A percentile compares a stretch with the other conserved stretches of the same genome.
Conservation (phyloP, 2,113 vertebrate genomes). For the Grammatotria lemairii region DNA sequence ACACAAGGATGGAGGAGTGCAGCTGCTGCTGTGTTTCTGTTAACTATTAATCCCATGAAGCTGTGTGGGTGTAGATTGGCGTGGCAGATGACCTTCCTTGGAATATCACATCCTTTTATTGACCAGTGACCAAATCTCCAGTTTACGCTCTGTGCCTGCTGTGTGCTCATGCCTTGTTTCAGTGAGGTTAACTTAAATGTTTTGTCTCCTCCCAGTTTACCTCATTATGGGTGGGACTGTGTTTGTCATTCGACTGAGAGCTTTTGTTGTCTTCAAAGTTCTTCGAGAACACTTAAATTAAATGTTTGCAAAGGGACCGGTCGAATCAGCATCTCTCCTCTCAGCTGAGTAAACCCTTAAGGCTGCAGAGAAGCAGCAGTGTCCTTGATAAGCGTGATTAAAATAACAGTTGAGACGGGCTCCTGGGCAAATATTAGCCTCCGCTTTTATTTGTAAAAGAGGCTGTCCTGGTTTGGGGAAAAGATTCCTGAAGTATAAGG, state of each 20-base stretch:
- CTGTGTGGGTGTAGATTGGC: constrained; percentile 1
- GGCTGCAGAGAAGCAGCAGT: constrained; percentile 11
- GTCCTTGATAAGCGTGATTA: constrained; percentile 60
- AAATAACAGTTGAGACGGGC: constrained; percentile 27
- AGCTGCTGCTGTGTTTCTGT: constrained; percentile 40
- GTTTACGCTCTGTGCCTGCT: neutral
- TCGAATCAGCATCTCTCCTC: constrained; percentile 1
- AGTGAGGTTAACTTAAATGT: neutral
- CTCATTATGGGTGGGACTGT: neutral
- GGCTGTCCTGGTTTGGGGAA: constrained; percentile 28
- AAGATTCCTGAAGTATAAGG: neutral
- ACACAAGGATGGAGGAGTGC: neutral
- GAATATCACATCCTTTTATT: neutral
- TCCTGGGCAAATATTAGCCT: constrained; percentile 61
- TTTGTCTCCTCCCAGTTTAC: neutral
- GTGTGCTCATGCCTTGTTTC: neutral
- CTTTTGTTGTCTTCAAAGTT: neutral
- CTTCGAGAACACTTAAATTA: neutral
- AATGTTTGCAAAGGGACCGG: constrained; percentile 49
- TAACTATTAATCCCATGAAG: constrained; percentile 68
- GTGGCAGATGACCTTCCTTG: constrained; percentile 4
- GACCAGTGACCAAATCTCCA: neutral
- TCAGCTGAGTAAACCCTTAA: constrained; percentile 25
- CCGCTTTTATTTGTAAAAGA: constrained; percentile 57
- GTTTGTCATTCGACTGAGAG: neutral